These are phyloP conservation scores for Caenorhabditis drosophilae DNA, from an alignment of 2,888 invertebrate genomes.

Conservation along the genomic window DNA sequence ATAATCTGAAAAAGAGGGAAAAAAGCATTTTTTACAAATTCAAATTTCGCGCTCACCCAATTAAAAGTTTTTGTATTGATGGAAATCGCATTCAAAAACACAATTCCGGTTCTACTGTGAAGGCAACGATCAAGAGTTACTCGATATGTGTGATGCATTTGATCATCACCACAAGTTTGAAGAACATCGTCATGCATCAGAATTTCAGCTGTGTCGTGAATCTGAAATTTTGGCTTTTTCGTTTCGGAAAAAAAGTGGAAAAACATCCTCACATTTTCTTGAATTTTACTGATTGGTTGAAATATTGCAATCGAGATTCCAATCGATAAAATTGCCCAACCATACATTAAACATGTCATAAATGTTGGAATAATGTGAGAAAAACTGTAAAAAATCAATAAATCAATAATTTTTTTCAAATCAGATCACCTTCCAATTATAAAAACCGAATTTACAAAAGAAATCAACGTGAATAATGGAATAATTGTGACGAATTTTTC, in stretches of 20 bases:
- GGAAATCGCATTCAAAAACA: conserved; percentile 23
- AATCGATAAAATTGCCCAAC: conserved; percentile 9
- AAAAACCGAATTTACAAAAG: conserved; percentile 1
- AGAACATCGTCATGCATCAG: conserved; percentile 39
- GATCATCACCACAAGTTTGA: conserved; percentile 34
- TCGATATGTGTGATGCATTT: conserved; percentile 36
- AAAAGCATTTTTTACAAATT: background rate
- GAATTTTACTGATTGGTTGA: conserved; percentile 15
- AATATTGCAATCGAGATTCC: conserved; percentile 18
- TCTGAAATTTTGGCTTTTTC: conserved; percentile 18
- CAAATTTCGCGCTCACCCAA: background rate
- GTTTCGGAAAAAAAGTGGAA: too few species aligned
- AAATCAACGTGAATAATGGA: conserved; percentile 17
- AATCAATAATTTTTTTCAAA: too few species aligned
- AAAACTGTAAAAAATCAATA: too few species aligned
- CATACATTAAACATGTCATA: conserved; percentile 8
- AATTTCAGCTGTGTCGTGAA: conserved; percentile 32
- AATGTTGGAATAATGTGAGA: conserved; percentile 2
- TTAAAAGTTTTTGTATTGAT: conserved; percentile 26
- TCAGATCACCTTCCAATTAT: too few species aligned
- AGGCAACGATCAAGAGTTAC: conserved; percentile 30
- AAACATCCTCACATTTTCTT: conserved; percentile 22
- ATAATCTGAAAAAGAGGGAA: conserved; percentile 8
- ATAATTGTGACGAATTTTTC: conserved; percentile 14
- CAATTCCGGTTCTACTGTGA: conserved; percentile 21